These are phyloP conservation scores for Sphaeridia pumilis DNA, from an alignment of 2,888 invertebrate genomes.

Conservation along the genomic window DNA sequence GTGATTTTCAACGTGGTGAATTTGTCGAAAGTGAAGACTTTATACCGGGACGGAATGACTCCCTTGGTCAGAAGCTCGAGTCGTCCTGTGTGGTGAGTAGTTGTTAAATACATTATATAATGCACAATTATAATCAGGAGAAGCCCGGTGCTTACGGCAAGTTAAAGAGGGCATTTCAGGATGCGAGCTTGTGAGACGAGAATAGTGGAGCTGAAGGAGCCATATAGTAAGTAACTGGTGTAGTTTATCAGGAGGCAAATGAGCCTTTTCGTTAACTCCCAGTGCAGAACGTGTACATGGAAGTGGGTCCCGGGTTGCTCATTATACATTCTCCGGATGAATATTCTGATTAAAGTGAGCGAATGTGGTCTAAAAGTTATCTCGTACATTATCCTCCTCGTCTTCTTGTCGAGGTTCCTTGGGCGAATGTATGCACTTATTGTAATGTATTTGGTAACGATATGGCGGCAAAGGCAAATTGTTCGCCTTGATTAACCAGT, in stretches of 20 bases:
- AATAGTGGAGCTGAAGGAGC: too few relatives aligned
- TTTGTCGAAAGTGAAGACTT: slow-evolving; percentile 78
- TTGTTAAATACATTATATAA: background rate
- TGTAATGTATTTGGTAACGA: too few relatives aligned
- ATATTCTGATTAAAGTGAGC: background rate
- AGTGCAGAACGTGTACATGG: background rate
- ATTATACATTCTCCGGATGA: background rate
- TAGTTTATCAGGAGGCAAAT: background rate
- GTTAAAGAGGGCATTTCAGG: too few relatives aligned
- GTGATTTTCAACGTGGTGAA: slow-evolving; percentile 96
- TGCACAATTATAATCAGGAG: too few relatives aligned
- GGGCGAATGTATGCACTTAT: too few relatives aligned
- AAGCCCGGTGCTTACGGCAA: too few relatives aligned
- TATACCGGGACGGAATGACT: slow-evolving; percentile 81
- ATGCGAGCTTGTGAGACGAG: too few relatives aligned
- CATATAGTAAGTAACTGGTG: too few relatives aligned
- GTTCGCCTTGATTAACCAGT: too few relatives aligned
- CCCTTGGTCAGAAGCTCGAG: slow-evolving; percentile 86
- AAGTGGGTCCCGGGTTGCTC: background rate
- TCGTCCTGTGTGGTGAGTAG: slow-evolving; percentile 72
- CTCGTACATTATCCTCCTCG: too few relatives aligned
- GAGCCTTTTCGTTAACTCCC: background rate
- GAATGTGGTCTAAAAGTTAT: background rate
- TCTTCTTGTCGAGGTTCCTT: too few relatives aligned
- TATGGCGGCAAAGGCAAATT: too few relatives aligned